Evolutionary conservation across 2,888 invertebrate genomes (phyloP).

Genomic region (Erebia ligea): DNA sequence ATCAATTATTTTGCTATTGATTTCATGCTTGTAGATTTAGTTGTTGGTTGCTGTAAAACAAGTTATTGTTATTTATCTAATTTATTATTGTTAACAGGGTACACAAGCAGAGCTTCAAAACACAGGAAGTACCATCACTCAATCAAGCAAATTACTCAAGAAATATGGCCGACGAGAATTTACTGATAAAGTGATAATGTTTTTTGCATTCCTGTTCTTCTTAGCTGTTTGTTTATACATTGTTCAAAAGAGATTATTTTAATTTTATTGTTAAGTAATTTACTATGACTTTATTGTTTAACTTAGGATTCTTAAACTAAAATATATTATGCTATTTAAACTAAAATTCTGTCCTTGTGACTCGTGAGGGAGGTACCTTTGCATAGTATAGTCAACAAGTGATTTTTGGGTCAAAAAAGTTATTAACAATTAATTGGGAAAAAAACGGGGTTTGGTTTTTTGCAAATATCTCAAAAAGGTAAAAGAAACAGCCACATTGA

Average conservation of each 20-base stretch:
- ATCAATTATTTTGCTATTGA: too few relatives aligned
- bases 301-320: too few relatives aligned
- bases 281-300: neutral
- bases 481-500: too few relatives aligned
- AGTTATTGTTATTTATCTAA: neutral
- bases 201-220: constrained; percentile 94
- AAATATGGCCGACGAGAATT: constrained; percentile 97
- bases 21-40: too few relatives aligned
- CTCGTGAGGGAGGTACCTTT: too few relatives aligned
- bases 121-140: constrained; percentile 93
- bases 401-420: too few relatives aligned
- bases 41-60: neutral
- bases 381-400: too few relatives aligned
- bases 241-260: constrained; percentile 94
- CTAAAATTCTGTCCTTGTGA: too few relatives aligned
- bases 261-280: constrained; percentile 41
- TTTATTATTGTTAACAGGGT: constrained; percentile 69
- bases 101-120: constrained; percentile 92
- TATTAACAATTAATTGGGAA: too few relatives aligned
- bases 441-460: too few relatives aligned
- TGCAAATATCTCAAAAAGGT: too few relatives aligned
- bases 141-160: constrained; percentile 94
- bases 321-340: too few relatives aligned
- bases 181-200: constrained; percentile 96
- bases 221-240: constrained; percentile 96